Base-by-base conservation (phyloP, 2,888 invertebrate species). In the Catocala fraxini region DNA sequence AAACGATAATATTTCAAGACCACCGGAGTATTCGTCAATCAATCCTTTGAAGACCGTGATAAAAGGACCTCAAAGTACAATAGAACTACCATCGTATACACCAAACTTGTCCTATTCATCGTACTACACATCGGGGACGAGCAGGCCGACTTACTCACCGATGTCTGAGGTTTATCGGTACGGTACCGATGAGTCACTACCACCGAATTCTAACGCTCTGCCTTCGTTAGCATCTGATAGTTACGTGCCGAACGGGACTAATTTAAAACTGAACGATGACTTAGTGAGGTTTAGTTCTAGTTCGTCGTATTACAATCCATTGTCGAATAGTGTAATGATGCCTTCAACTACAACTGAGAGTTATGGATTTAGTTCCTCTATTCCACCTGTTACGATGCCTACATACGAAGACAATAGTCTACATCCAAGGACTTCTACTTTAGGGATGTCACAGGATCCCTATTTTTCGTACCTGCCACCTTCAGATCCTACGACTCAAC, bases 121-220 rank as follows among this genome's bases (percentile, higher is more conserved):
- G 52, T 93, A 91, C 82, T 93, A 93, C 63, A 77, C 86, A 13
- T 78, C 89, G 59, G 85, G 86, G 5, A 71, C 89, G 39, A 88
- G 77, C 70, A 88, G 89, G 68, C 77, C 87, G 60, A 81, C 85
- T 89, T 94, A 93, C 91, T 92, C 94, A 89, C 87, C 92, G 47
- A 87, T 92, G 82, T 68, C 91, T 45, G 93, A 93, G 67, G 88
- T 88, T 89, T 92, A 92, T 91, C 91, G 93, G 71, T 92, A 90
- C 78, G 72, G 79, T 53, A 89, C 79, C 83, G 93, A 94, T 92
- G 94, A 94, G 73, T 91, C 92, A 93, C 72, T 92, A 81, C 85
- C 88, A 65, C 82, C 85, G 68, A 91, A 88, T 89, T 82, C 90
- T 72, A 82, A 77, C 46, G 51, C 88, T 55, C 72, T 93, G 75